Percentiles rank a stretch among this genome's conserved stretches.
Conservation (phyloP, 2,113 vertebrate genomes). For the Enhydra lutris region DNA sequence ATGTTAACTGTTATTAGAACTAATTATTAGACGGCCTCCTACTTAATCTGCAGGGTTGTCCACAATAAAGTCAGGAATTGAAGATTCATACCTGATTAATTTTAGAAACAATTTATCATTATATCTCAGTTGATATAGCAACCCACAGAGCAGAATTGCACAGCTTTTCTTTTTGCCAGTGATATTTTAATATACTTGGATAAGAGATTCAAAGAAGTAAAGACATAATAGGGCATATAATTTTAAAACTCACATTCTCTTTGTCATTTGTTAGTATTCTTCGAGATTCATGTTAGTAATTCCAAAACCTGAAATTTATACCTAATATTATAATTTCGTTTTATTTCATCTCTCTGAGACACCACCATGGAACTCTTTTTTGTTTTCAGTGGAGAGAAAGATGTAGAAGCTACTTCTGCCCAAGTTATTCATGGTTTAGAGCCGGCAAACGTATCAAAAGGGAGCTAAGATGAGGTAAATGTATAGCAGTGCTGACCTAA, state of each 20-base stretch:
- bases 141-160: background rate
- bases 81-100: constrained; percentile 46
- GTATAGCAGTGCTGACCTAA: background rate
- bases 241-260: constrained; percentile 8
- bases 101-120: constrained; percentile 36
- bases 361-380: background rate
- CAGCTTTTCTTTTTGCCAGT: constrained; percentile 25
- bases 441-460: background rate
- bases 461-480: background rate
- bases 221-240: background rate
- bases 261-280: constrained; percentile 1
- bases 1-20: constrained; percentile 65
- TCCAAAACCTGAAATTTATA: background rate
- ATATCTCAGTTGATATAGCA: constrained; percentile 40
- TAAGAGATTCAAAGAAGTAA: background rate
- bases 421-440: background rate
- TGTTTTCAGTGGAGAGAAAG: background rate
- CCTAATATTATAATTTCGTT: background rate
- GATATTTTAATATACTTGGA: constrained; percentile 35
- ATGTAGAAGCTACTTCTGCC: background rate
- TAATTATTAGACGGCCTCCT: constrained; percentile 52
- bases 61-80: constrained; percentile 28
- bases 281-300: background rate
- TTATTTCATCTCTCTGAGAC: background rate
- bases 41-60: constrained; percentile 37